phyloP scores from a whole-genome alignment of 2,797 vertebrate species.

The Phylloscopus collybita region DNA sequence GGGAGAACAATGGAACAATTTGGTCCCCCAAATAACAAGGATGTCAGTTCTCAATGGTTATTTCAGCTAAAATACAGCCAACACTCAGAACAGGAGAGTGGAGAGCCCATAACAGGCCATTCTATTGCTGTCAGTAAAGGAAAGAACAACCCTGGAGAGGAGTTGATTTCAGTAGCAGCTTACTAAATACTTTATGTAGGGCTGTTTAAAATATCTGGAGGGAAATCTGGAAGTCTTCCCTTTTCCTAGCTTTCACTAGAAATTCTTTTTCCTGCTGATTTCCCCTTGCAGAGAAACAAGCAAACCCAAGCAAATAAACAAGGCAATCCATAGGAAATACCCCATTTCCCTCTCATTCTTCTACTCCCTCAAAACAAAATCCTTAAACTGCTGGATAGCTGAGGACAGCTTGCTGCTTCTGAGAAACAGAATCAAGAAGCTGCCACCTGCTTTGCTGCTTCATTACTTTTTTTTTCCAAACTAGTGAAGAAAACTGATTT shows the following conservation, averaged over 20 bases:
- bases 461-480: not conserved
- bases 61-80: not conserved
- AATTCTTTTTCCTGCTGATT: constrained; percentile 4
- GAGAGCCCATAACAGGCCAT: not conserved
- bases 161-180: not conserved
- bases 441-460: not conserved
- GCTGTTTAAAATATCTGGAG: not conserved
- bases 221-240: constrained; percentile 2
- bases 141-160: not conserved
- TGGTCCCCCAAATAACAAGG: not conserved
- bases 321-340: constrained; percentile 26
- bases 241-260: constrained; percentile 19
- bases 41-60: not conserved
- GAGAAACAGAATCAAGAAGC: not conserved
- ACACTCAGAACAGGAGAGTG: not conserved
- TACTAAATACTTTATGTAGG: not conserved
- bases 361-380: not conserved
- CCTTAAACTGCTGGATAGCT: not conserved
- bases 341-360: constrained; percentile 32
- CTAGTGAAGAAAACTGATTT: not conserved
- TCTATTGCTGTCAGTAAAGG: not conserved
- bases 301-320: constrained; percentile 30
- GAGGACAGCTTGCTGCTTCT: not conserved
- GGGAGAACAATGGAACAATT: not conserved
- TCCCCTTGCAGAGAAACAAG: not conserved